A percentile compares a stretch with the other conserved stretches of the same genome.
phyloP scores from a whole-genome alignment of 2,888 invertebrate genomes.

The Tryphoninae sp. region DNA sequence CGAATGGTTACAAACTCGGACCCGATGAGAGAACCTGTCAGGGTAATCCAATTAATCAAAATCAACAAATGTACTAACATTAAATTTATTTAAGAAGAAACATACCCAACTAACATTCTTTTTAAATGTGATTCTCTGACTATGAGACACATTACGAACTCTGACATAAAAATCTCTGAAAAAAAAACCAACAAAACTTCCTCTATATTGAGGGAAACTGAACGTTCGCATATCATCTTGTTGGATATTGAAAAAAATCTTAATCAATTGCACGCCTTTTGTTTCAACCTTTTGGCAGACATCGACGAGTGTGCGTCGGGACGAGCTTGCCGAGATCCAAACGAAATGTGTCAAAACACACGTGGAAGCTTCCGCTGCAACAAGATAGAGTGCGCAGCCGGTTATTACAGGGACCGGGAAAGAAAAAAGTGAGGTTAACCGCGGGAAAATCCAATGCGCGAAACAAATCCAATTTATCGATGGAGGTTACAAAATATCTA shows the following conservation, averaged over 20 bases:
- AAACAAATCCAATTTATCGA: background rate
- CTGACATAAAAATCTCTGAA: no score
- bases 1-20: slow-evolving; percentile 89
- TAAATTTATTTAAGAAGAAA: no score
- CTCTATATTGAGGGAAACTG: background rate
- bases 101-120: no score
- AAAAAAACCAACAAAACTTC: no score
- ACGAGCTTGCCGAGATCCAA: slow-evolving; percentile 83
- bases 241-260: slow-evolving; percentile 13
- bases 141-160: no score
- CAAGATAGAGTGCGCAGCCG: slow-evolving; percentile 91
- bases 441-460: background rate
- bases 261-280: background rate
- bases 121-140: no score
- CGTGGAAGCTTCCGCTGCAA: slow-evolving; percentile 95
- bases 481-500: background rate
- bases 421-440: slow-evolving; percentile 89
- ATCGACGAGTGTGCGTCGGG: slow-evolving; percentile 88
- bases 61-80: no score
- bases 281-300: slow-evolving; percentile 81
- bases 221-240: background rate
- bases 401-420: slow-evolving; percentile 89
- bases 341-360: slow-evolving; percentile 94
- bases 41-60: slow-evolving; percentile 83
- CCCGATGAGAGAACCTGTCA: slow-evolving; percentile 91